Evolutionary conservation across 2,888 invertebrate genomes (phyloP), one percentile per base, ranked within the genome.

Genomic region (Eupithecia subumbrata): DNA sequence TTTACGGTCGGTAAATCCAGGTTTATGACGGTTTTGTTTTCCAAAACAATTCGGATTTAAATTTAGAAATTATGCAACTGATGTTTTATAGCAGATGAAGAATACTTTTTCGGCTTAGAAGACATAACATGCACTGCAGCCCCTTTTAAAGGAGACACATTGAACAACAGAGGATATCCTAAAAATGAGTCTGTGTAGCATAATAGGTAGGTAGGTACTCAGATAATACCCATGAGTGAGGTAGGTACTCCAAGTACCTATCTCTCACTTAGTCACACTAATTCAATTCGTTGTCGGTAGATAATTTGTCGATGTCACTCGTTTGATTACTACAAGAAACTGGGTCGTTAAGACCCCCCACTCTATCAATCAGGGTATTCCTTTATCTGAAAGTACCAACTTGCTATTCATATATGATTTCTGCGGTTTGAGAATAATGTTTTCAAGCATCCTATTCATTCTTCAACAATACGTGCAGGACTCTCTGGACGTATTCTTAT

Each of bases 1-100:
- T 91, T 90, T 90, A 89, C 87, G 86, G 81, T 91, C 92, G 89
- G 52, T 93, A 93, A 93, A 93, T 86, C 83, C 68, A 81, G 81
- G 85, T 91, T 91, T 91, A 93, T 91, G 91, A 60, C 60, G 60
- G 60, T 25, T 88, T 85, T 83, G 88, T 89, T 88, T 92, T 91
- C 87, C 87, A 87, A 83, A 88, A 87, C 86, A 84, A 86, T 89
- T 84, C 72, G 82, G 79, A 85, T 86, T 89, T 88, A 88, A 90
- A 87, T 91, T 90, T 89, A 89, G 90, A 88, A 81, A 85, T 91
- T 89, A 87, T 89, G 89, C 87, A 88, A 90, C 81, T 82, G 72
- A 78, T 79, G 79, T 81, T 82, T 83, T 79, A 16, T 69, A 67
- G 56, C 68, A 22, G 18, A 63, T 63, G 25, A 75, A 70, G 30